A percentile compares a stretch with the other conserved stretches of the same genome.
phyloP scores from a whole-genome alignment of 2,888 invertebrate genomes.

The Conistra vaccinii region DNA sequence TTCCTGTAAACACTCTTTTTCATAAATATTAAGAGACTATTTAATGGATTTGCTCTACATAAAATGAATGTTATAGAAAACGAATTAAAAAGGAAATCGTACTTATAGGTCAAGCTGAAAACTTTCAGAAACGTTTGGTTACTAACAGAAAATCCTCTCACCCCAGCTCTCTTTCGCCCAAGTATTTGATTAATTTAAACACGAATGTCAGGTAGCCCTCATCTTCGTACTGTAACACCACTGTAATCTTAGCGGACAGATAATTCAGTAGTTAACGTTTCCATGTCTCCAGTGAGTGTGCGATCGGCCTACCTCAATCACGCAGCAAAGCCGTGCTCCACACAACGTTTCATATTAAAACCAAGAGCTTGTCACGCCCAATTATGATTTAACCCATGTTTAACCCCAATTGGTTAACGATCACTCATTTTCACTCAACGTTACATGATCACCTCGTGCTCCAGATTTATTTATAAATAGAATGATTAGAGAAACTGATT shows the following conservation, averaged over 20 bases:
- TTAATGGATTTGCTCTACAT: background rate
- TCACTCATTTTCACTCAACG: slow-evolving; percentile 78
- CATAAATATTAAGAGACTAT: background rate
- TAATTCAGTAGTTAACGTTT: background rate
- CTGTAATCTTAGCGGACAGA: background rate
- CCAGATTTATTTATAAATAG: slow-evolving; percentile 51
- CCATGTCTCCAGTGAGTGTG: slow-evolving; percentile 26
- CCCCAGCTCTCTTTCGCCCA: background rate
- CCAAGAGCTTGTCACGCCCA: slow-evolving; percentile 80
- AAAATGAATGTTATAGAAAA: background rate
- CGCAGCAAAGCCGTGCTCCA: slow-evolving; percentile 77
- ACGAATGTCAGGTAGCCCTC: background rate
- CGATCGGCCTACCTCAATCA: slow-evolving; percentile 65
- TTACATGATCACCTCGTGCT: slow-evolving; percentile 58
- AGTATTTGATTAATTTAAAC: background rate
- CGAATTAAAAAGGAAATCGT: background rate
- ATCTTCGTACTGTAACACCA: background rate
- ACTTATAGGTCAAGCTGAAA: background rate
- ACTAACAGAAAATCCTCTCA: background rate
- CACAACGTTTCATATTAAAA: slow-evolving; percentile 76
- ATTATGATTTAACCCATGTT: slow-evolving; percentile 85
- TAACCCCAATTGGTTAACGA: slow-evolving; percentile 85
- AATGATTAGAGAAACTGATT: slow-evolving; percentile 14
- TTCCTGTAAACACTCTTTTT: background rate
- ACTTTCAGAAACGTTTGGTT: background rate